Conservation (phyloP, 2,797 vertebrate genomes). For the Megalops cyprinoides region DNA sequence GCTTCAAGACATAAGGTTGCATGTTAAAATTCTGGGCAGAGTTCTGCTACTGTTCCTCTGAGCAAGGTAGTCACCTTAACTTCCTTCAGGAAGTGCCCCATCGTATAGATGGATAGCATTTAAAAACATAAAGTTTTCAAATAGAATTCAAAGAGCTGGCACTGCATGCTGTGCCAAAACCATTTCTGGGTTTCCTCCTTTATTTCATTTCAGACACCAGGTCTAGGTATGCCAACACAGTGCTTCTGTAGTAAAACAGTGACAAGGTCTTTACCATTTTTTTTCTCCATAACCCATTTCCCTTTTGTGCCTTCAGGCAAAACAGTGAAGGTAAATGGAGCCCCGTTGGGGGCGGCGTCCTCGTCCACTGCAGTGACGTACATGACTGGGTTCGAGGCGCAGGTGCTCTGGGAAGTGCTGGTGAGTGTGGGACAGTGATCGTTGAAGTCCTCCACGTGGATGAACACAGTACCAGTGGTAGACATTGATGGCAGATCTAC, state of each 20-base stretch:
- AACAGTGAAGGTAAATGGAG: conserved; percentile 80
- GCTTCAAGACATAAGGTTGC: no score
- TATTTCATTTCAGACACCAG: no score
- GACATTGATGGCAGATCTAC: conserved; percentile 80
- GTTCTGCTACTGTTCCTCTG: no score
- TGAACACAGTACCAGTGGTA: conserved; percentile 84
- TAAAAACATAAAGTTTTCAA: no score
- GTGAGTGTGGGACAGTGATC: conserved; percentile 86
- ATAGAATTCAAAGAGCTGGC: no score
- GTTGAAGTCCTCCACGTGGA: conserved; percentile 84
- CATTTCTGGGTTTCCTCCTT: no score
- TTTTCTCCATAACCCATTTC: conserved; percentile 76
- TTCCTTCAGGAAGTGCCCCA: no score
- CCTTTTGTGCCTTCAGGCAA: conserved; percentile 57
- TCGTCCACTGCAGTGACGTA: conserved; percentile 79
- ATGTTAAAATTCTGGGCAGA: no score
- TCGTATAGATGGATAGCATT: no score
- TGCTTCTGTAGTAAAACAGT: background rate
- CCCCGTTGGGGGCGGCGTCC: conserved; percentile 77
- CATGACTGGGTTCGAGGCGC: conserved; percentile 64
- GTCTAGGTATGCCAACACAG: no score
- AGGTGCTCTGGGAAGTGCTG: conserved; percentile 67
- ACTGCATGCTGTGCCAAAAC: no score
- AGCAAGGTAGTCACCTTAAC: no score
- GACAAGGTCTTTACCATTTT: conserved; percentile 74